These are phyloP conservation scores for Pogonus chalceus DNA, from an alignment of 1,140 invertebrate species.

Conservation along the genomic window DNA sequence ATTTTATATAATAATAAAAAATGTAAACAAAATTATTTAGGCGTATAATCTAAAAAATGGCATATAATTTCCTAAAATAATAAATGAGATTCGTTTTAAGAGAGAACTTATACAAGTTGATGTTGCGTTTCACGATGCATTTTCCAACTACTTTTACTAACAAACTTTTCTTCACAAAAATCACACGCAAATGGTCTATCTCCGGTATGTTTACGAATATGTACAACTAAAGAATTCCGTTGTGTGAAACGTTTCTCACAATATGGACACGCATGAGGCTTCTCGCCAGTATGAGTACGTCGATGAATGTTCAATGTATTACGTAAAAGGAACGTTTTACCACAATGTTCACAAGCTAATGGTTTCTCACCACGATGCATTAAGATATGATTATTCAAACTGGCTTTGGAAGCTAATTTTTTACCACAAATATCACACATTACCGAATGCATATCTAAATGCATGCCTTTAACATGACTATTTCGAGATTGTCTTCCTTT, in stretches of 20 bases:
- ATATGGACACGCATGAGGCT: constrained; percentile 46
- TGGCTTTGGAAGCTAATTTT: constrained; percentile 57
- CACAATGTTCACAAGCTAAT: constrained; percentile 41
- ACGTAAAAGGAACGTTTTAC: constrained; percentile 43
- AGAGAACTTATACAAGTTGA: no score
- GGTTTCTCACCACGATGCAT: constrained; percentile 71
- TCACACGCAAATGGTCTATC: constrained; percentile 61
- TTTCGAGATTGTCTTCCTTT: background rate
- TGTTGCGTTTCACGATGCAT: no score
- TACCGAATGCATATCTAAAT: background rate
- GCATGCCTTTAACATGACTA: background rate
- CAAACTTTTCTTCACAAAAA: constrained; percentile 62
- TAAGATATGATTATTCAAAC: constrained; percentile 69
- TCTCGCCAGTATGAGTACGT: constrained; percentile 52
- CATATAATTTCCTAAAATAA: no score
- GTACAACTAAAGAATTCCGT: constrained; percentile 66
- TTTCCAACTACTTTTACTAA: constrained; percentile 20
- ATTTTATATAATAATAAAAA: no score
- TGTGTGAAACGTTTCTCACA: constrained; percentile 51
- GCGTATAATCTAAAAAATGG: no score
- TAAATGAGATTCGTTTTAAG: no score
- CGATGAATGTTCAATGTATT: constrained; percentile 49
- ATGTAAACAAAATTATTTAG: no score
- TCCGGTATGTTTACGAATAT: constrained; percentile 63
- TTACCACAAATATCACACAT: constrained; percentile 51